A percentile compares a stretch with the other conserved stretches of the same genome.
These are phyloP conservation scores for Podarcis cretensis DNA, from an alignment of 2,113 vertebrate genomes.

Conservation along the genomic window DNA sequence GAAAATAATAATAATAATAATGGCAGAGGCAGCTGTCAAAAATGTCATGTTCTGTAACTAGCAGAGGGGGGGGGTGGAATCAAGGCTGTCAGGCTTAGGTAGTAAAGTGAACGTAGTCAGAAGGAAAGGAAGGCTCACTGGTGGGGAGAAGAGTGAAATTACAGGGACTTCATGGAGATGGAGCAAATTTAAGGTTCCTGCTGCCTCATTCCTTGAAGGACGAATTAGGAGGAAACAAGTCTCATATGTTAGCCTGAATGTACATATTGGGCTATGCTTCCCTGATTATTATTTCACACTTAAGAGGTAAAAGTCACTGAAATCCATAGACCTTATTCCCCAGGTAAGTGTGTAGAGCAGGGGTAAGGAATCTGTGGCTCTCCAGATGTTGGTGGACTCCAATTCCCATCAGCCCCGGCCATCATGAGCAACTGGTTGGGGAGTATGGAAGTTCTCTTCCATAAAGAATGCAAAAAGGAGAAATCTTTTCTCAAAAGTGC, in stretches of 20 bases:
- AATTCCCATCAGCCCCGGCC: too few relatives aligned
- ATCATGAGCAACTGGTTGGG: too few relatives aligned
- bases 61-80: slow-evolving; percentile 41
- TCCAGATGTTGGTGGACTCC: too few relatives aligned
- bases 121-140: slow-evolving; percentile 1
- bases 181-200: neutral
- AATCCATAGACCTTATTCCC: too few relatives aligned
- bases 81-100: slow-evolving; percentile 40
- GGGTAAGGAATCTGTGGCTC: too few relatives aligned
- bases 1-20: slow-evolving; percentile 45
- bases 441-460: too few relatives aligned
- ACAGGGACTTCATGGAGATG: accelerated
- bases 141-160: neutral
- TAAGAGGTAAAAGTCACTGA: too few relatives aligned
- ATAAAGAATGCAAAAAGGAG: too few relatives aligned
- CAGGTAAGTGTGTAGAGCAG: too few relatives aligned
- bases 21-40: slow-evolving; percentile 61
- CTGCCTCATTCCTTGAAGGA: neutral
- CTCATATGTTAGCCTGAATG: neutral
- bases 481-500: too few relatives aligned
- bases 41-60: slow-evolving; percentile 34
- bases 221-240: neutral
- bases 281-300: neutral
- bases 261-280: neutral
- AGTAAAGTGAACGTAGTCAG: neutral